Percentiles rank a stretch among this genome's conserved stretches.
Conservation (phyloP, 2,888 invertebrate genomes). For the Slavum lentiscoides region DNA sequence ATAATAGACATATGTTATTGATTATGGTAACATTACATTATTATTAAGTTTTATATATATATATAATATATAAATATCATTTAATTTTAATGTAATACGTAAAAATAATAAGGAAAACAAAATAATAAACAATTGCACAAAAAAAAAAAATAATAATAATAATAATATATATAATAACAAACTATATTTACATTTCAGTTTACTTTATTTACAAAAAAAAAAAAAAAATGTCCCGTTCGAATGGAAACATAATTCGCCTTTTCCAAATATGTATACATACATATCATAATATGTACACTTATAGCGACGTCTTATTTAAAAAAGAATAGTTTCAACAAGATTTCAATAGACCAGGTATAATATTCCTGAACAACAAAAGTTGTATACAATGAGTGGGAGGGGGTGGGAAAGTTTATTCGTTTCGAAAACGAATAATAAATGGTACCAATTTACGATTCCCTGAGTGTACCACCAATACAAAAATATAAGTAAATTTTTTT, state of each 20-base stretch:
- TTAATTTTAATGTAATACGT: slow-evolving; percentile 33
- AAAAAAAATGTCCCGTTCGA: neutral
- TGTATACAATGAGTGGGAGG: neutral
- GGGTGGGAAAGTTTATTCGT: neutral
- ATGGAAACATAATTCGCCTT: neutral
- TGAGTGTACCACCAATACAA: slow-evolving; percentile 44
- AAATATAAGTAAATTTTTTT: slow-evolving; percentile 24
- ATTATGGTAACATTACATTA: slow-evolving; percentile 50
- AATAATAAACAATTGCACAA: slow-evolving; percentile 49
- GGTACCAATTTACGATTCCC: slow-evolving; percentile 29
- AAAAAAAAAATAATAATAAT: slow-evolving; percentile 25
- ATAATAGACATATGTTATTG: slow-evolving; percentile 41
- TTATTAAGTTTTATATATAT: slow-evolving; percentile 1
- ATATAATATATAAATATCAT: slow-evolving; percentile 28
- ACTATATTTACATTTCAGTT: slow-evolving; percentile 47
- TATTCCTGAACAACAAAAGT: slow-evolving; percentile 15
- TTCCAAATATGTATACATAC: neutral
- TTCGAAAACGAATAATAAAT: neutral
- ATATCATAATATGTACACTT: neutral
- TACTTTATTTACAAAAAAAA: slow-evolving; percentile 27
- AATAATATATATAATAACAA: neutral
- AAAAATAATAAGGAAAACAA: slow-evolving; percentile 41
- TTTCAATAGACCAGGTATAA: slow-evolving; percentile 19
- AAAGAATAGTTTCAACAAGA: slow-evolving; percentile 40
- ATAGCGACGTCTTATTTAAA: slow-evolving; percentile 12